Base-by-base conservation (phyloP, 1,140 invertebrate species). In the Aphis gossypii region DNA sequence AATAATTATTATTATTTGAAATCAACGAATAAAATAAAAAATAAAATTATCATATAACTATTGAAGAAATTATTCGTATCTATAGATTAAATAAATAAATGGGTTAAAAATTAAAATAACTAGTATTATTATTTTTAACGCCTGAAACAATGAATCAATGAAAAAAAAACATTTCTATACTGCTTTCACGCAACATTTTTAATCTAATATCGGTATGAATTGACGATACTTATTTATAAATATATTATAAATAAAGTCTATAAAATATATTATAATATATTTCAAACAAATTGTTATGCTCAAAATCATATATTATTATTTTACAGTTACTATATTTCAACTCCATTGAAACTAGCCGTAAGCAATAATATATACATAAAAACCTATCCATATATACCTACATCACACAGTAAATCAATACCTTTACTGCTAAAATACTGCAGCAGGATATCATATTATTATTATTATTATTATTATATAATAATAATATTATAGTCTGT, bases 281-380 rank as follows among this genome's bases (percentile, higher is more conserved):
- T 76, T 76, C 18, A 76, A n/a, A 76, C 14, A 35, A 14, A 76
- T n/a, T 4, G 5, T 76, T n/a, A n/a, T 14, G n/a, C 30, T 76
- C 30, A 68, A 68, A n/a, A n/a, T 68, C n/a, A 68, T 68, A n/a
- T 68, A 68, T 68, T 68, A 68, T 68, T n/a, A 76, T n/a, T 76
- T 35, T 76, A 35, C 14, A n/a, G 60, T n/a, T 76, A n/a, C 2
- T n/a, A n/a, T n/a, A 76, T n/a, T 76, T 76, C 30, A n/a, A 35
- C n/a, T 76, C 14, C 30, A n/a, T 76, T 76, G 60, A 2, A 4
- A 68, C 30, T 14, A 5, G 30, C 23, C 30, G n/a, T 76, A n/a
- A 76, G 60, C n/a, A 76, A 76, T 35, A 76, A 35, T 76, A 76
- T n/a, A 76, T 76, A n/a, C 30, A 76, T 76, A 76, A n/a, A 76